phyloP scores from a whole-genome alignment of 2,797 vertebrate species.

The Cetoscarus ocellatus region DNA sequence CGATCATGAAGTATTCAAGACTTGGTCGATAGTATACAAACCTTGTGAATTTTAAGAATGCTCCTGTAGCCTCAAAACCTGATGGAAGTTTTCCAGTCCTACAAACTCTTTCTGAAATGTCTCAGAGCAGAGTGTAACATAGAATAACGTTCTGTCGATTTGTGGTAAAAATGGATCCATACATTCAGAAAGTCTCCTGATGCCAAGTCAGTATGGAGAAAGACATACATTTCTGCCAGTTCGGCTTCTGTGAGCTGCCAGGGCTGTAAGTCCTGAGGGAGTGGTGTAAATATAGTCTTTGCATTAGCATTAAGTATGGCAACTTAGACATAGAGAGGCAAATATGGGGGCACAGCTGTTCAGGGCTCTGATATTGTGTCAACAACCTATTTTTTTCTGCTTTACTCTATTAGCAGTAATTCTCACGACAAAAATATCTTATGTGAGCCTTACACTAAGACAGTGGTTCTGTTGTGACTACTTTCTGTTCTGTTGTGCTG shows the following conservation, averaged over 20 bases:
- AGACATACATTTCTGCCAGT: constrained; percentile 12
- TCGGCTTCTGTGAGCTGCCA: neutral
- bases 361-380: neutral
- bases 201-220: neutral
- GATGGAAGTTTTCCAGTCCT: neutral
- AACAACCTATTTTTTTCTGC: neutral
- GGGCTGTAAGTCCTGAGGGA: neutral
- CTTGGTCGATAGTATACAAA: neutral
- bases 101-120: neutral
- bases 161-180: neutral
- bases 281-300: neutral
- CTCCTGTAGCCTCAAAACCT: neutral
- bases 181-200: constrained; percentile 1
- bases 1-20: neutral
- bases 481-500: neutral
- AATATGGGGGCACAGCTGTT: neutral
- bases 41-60: neutral
- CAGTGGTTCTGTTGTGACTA: neutral
- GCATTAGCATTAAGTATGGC: constrained; percentile 1
- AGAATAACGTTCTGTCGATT: neutral
- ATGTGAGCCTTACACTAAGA: neutral
- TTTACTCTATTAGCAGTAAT: neutral
- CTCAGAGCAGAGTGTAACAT: neutral
- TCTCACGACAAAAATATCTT: neutral
- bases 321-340: neutral